Percentiles rank a stretch among this genome's conserved stretches.
Conservation (phyloP, 2,888 invertebrate species). For the Chelonus formosanus region DNA sequence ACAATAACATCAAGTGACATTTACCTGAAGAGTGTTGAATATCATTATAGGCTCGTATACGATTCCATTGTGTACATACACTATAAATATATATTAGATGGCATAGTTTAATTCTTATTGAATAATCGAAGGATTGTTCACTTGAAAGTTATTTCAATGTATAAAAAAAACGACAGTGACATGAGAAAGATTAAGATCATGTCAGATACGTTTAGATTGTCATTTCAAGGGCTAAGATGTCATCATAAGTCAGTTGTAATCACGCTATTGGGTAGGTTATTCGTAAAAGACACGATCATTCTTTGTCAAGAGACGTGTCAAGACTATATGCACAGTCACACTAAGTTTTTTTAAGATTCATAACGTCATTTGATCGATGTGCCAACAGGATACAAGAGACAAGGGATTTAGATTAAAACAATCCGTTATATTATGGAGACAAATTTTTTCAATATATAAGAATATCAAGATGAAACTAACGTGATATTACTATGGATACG, state of each 20-base stretch:
- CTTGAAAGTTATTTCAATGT: not conserved
- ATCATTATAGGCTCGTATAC: too few species aligned
- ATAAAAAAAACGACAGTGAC: slow-evolving; percentile 5
- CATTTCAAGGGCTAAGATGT: not conserved
- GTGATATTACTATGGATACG: not conserved
- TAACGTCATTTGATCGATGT: slow-evolving; percentile 37
- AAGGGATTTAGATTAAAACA: slow-evolving; percentile 28
- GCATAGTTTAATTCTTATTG: slow-evolving; percentile 5
- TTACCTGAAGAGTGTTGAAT: too few species aligned
- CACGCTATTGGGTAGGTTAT: slow-evolving; percentile 8
- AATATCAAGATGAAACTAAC: not conserved
- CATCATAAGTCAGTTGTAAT: not conserved
- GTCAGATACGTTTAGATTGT: slow-evolving; percentile 10
- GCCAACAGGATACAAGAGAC: slow-evolving; percentile 1
- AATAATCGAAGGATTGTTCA: too few species aligned
- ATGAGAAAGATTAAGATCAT: slow-evolving; percentile 18
- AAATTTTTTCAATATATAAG: slow-evolving; percentile 3
- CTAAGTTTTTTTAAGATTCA: slow-evolving; percentile 42
- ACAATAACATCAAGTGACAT: too few species aligned
- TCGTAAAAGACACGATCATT: slow-evolving; percentile 47
- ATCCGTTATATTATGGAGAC: slow-evolving; percentile 26
- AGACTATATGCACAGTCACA: slow-evolving; percentile 47
- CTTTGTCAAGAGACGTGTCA: slow-evolving; percentile 61
- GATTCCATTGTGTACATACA: too few species aligned
- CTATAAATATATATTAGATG: too few species aligned